A percentile compares a stretch with the other conserved stretches of the same genome.
Conservation (phyloP, 2,888 invertebrate genomes). For the Pandemis heparana region DNA sequence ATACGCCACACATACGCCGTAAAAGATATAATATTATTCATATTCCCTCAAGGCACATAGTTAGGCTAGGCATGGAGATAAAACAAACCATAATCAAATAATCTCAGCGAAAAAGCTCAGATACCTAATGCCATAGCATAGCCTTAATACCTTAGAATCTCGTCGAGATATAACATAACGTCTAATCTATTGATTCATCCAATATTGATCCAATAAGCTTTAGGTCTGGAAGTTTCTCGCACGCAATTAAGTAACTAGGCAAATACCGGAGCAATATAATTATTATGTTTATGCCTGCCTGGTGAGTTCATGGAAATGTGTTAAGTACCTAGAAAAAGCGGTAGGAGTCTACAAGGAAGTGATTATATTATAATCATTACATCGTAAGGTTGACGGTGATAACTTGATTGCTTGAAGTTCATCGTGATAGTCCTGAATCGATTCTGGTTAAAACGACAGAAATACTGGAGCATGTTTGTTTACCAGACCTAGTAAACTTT, state of each 20-base stretch:
- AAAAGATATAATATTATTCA: not conserved
- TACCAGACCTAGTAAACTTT: no score
- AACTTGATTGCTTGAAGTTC: not conserved
- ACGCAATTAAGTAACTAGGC: not conserved
- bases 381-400: not conserved
- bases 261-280: conserved; percentile 25
- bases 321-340: conserved; percentile 22
- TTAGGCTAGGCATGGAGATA: not conserved
- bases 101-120: no score
- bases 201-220: not conserved
- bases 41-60: not conserved
- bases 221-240: not conserved
- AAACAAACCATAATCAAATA: not conserved
- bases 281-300: conserved; percentile 25
- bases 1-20: not conserved
- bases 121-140: no score
- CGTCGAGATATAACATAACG: not conserved
- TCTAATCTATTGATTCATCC: not conserved
- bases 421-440: not conserved
- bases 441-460: not conserved
- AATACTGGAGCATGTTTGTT: no score
- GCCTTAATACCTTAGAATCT: not conserved
- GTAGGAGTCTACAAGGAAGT: conserved; percentile 22
- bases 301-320: conserved; percentile 21
- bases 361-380: conserved; percentile 18